Evolutionary conservation across 2,113 vertebrate species (phyloP), one percentile per base, ranked within the genome.

Genomic region (Dascyllus trimaculatus): DNA sequence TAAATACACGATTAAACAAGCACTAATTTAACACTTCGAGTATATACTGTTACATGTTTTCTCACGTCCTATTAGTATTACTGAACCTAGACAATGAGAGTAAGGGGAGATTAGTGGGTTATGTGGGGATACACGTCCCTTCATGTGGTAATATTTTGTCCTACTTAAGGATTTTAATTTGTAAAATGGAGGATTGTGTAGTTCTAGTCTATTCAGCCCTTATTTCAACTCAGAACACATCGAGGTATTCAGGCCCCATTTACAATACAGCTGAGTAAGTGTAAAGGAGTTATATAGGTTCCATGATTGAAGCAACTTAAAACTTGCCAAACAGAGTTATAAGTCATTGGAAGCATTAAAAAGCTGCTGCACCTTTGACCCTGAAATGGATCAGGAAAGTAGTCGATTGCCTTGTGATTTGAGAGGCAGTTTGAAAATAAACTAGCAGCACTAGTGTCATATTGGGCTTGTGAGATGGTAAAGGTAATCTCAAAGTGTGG

Each of bases 401-500:
- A 59, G 69, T 65, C 17, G 70, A 80, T 84, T 80, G 76, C 80
- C 52, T 59, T 59, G 73, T 76, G 83, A 76, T 82, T 68, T 56
- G 35, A 61, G 68, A 77, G 56, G 62, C 69, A 76, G 77, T 87
- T 91, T 90, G 81, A 89, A 91, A 93, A 88, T 87, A 81, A 80
- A 73, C 73, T 48, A 35, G 74, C 71, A 62, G 73, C 69, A 54
- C 71, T 51, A 52, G 74, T 79, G 89, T 78, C 88, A 73, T 81
- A 35, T 71, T 64, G 84, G 82, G 78, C 79, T 32, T 75, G 81
- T 74, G 74, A 78, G 80, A 75, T 73, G 84, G 89, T 82, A 80
- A 81, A 86, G 81, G 87, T 90, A 86, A 92, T 89, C 86, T 85
- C 74, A 79, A 69, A 93, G 88, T 82, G 83, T 91, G 85, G 90